These are phyloP conservation scores for Dipodomys ordii DNA, from an alignment of 2,113 vertebrate genomes.

Conservation along the genomic window DNA sequence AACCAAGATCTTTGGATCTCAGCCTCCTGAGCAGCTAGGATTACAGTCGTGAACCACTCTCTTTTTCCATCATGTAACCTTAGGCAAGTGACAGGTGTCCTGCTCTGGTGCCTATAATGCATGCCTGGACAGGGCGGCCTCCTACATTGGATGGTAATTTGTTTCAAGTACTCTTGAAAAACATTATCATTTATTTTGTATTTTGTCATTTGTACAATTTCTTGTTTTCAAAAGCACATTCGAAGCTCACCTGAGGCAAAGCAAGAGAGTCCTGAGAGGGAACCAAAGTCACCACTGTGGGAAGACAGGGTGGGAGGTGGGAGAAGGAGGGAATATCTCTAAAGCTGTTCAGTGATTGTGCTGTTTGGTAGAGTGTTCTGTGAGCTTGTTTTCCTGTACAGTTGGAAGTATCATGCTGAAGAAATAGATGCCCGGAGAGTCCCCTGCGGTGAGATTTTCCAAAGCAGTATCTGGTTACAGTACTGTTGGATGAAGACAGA, in stretches of 20 bases:
- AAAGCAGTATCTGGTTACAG: background rate
- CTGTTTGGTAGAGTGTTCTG: background rate
- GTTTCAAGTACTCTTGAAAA: background rate
- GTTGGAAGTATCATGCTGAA: background rate
- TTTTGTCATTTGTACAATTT: background rate
- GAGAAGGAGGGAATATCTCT: background rate
- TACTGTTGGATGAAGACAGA: background rate
- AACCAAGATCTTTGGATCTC: too few species aligned
- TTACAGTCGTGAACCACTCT: background rate
- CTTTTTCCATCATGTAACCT: background rate
- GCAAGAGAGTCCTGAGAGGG: background rate
- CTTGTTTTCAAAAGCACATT: constrained; percentile 44
- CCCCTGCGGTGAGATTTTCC: constrained; percentile 16
- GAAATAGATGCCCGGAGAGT: background rate
- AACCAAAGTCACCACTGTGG: background rate
- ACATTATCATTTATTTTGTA: background rate
- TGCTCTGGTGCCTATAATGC: background rate
- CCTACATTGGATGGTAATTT: background rate
- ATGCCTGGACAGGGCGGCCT: background rate
- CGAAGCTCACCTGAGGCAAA: constrained; percentile 12
- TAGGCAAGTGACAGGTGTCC: background rate
- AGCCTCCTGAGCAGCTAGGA: too few species aligned
- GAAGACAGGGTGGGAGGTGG: fast-evolving
- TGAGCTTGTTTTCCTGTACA: background rate
- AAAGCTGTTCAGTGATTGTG: background rate